Percentiles rank a stretch among this genome's conserved stretches.
phyloP scores from a whole-genome alignment of 2,888 invertebrate genomes.

The Clanis bilineata region DNA sequence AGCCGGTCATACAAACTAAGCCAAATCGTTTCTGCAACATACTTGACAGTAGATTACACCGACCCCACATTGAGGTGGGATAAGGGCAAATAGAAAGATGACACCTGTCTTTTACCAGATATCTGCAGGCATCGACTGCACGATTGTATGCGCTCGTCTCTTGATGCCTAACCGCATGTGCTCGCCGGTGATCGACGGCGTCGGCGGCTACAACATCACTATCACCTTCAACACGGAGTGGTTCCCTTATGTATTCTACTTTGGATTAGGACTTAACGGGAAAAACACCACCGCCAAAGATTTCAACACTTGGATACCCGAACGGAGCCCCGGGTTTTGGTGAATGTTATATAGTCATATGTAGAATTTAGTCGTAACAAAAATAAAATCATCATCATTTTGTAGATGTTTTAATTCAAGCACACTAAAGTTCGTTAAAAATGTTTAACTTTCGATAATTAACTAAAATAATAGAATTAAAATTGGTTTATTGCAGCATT shows the following conservation, averaged over 20 bases:
- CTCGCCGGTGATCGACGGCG: slow-evolving; percentile 47
- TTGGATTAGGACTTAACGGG: slow-evolving; percentile 54
- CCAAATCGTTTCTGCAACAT: no score
- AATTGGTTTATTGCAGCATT: neutral
- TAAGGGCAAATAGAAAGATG: no score
- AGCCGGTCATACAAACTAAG: no score
- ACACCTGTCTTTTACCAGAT: slow-evolving; percentile 47
- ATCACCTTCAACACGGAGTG: slow-evolving; percentile 49
- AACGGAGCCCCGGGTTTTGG: slow-evolving; percentile 41
- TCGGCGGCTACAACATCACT: slow-evolving; percentile 64
- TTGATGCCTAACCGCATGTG: slow-evolving; percentile 54
- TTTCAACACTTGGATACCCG: slow-evolving; percentile 40
- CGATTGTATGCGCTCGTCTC: slow-evolving; percentile 59
- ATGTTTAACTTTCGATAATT: neutral
- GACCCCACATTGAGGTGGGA: no score
- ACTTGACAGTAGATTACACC: no score
- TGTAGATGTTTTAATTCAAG: neutral
- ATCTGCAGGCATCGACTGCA: slow-evolving; percentile 63
- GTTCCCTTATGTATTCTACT: slow-evolving; percentile 59
- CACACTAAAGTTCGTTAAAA: neutral
- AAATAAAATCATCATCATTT: neutral
- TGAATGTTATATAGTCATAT: neutral
- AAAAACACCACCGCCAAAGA: slow-evolving; percentile 47
- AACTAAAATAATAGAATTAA: neutral
- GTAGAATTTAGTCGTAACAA: neutral